Percentiles rank a stretch among this genome's conserved stretches.
Evolutionary conservation across 2,113 vertebrate genomes (phyloP).

Genomic region (Polypterus senegalus): DNA sequence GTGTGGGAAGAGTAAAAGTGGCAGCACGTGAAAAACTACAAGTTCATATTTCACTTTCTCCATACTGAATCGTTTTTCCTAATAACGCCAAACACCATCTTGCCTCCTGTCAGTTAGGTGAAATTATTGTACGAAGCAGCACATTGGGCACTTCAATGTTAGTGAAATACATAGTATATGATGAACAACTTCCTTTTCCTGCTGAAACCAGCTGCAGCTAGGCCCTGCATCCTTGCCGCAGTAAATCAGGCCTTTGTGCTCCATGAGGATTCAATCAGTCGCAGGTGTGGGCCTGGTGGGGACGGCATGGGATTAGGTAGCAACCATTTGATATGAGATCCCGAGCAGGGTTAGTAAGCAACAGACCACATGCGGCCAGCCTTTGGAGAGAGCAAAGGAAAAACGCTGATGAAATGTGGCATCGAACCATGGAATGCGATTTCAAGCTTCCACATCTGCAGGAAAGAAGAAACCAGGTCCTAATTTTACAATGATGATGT

Average conservation of each 20-base stretch:
- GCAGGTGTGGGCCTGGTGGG: slow-evolving; percentile 78
- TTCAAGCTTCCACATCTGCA: slow-evolving; percentile 88
- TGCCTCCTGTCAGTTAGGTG: slow-evolving; percentile 65
- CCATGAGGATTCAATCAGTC: slow-evolving; percentile 88
- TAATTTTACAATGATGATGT: slow-evolving; percentile 90
- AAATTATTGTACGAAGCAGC: slow-evolving; percentile 56
- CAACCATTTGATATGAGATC: slow-evolving; percentile 72
- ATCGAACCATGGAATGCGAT: slow-evolving; percentile 78
- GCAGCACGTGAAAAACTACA: slow-evolving; percentile 36
- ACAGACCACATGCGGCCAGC: slow-evolving; percentile 57
- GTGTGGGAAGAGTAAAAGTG: too few relatives aligned
- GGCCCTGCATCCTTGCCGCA: slow-evolving; percentile 64
- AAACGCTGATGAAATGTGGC: slow-evolving; percentile 87
- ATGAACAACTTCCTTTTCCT: slow-evolving; percentile 98
- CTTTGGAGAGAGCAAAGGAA: slow-evolving; percentile 69
- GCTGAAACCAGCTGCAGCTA: slow-evolving; percentile 79
- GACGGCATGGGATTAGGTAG: slow-evolving; percentile 74
- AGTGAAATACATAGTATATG: slow-evolving; percentile 78
- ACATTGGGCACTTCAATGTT: slow-evolving; percentile 67
- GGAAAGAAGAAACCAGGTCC: slow-evolving; percentile 73
- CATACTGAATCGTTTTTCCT: slow-evolving; percentile 56
- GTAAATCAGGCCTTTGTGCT: slow-evolving; percentile 94
- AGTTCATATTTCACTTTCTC: slow-evolving; percentile 51
- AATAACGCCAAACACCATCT: slow-evolving; percentile 54
- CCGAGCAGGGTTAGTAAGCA: slow-evolving; percentile 56